Evolutionary conservation across 2,888 invertebrate species (phyloP), one percentile per base, ranked within the genome.

Genomic region (Endomychus coccineus): DNA sequence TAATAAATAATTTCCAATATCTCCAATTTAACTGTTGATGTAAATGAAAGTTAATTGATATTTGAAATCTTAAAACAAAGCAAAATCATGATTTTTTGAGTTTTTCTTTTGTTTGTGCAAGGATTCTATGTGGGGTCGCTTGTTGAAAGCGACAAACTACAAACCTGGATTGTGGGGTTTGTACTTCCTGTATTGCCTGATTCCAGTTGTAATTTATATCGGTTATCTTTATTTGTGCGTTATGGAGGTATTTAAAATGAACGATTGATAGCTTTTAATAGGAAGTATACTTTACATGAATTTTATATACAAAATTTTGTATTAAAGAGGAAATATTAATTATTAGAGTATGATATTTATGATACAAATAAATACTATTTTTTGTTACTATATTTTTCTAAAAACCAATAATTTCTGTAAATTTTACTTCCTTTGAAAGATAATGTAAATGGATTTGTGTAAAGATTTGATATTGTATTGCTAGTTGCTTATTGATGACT

Each of bases 111-210:
- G 11, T 10, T 10, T 16, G 13, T 23, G 5, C 5, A 42, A 62
- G 61, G 54, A 70, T 58, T 74, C 82, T n/a, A 56, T 79, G 31
- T 86, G 84, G 82, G 83, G 83, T 50, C 77, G 78, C 44, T 61
- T 80, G 58, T 73, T 84, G 70, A 76, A 74, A 54, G 74, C 78
- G 39, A 78, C 83, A 66, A 82, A 84, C 70, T 77, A 86, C 70
- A 78, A 76, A 59, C 85, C 87, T 29, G 83, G 82, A 55, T 79
- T 78, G 72, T 88, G 87, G 87, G 78, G 79, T 31, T 59, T 82
- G 43, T 90, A 89, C 70, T 79, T 80, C 49, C 50, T 78, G 29
- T 90, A 88, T 71, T 79, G 83, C 62, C 66, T 77, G 40, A 73
- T 83, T 48, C 89, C 90, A 37, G 62, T 86, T 51, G 56, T 67